A percentile compares a stretch with the other conserved stretches of the same genome.
Evolutionary conservation across 2,797 vertebrate species (phyloP).

Genomic region (Enteromius viviparus): DNA sequence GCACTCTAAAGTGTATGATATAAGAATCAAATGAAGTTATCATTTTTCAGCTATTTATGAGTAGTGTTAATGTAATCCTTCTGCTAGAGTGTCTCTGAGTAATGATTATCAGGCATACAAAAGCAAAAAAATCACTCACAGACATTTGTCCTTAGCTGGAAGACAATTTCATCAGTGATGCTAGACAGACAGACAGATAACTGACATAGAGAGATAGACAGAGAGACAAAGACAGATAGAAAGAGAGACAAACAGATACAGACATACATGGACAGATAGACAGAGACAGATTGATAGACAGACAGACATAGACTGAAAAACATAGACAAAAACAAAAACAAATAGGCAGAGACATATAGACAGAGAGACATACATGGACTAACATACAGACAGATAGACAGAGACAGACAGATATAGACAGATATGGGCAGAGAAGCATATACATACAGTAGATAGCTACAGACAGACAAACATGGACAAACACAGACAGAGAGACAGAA

Average conservation of each 20-base stretch:
- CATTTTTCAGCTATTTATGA: constrained; percentile 16
- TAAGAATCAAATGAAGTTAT: constrained; percentile 2
- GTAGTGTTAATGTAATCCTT: neutral
- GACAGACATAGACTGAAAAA: too few species aligned
- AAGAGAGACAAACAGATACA: neutral
- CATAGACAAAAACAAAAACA: too few species aligned
- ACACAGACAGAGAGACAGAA: neutral
- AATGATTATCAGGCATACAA: neutral
- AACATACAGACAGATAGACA: neutral
- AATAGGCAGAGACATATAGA: too few species aligned
- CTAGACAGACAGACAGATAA: neutral
- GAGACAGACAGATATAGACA: neutral
- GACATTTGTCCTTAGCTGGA: too few species aligned
- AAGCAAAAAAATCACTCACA: neutral
- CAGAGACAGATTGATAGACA: neutral
- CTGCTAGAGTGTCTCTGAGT: neutral
- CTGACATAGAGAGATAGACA: too few species aligned
- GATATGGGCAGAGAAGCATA: too few species aligned
- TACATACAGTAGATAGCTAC: too few species aligned
- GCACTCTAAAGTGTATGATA: neutral
- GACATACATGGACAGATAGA: neutral
- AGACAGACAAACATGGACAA: neutral
- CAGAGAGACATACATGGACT: too few species aligned
- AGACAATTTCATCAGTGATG: neutral
- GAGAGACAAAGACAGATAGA: neutral